Base-by-base conservation (phyloP, 2,888 invertebrate species). In the Microplitis deprimator region DNA sequence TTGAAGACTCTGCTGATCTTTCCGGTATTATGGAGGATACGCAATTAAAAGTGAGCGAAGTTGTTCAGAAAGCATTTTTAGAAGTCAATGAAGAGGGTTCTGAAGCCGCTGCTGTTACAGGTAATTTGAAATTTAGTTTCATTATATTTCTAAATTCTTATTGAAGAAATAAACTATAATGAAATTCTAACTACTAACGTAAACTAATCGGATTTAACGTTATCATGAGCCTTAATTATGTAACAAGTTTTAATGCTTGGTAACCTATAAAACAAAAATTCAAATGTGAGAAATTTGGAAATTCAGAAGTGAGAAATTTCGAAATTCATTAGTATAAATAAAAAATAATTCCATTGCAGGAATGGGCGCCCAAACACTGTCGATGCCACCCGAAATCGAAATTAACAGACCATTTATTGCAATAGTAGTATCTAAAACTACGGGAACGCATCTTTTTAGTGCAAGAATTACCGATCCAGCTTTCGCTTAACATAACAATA, bases 31-130 rank as follows among this genome's bases (percentile, higher is more conserved):
- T 8, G 8, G 50, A 50, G 50, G 5, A 10, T 50, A 1, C 3
- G 8, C 2, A 50, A 13, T 50, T 97, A 20, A 90, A 85, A 76
- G 94, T 97, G 2, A 93, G 93, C 67, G 93, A 95, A 86, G 94
- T 94, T 1, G 88, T 96, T 0, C 97, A 97, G 86, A 97, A 97
- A 87, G 95, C 96, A 0, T 95, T 94, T 85, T 94, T 97, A 83
- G 95, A 96, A 85, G 95, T 97, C 0, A 95, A 96, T 88, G 97
- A 97, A 87, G 95, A 96, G 85, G 97, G 97, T 0, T 95, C 95
- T 1, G 96, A 96, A 86, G 95, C 96, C 0, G 94, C 96, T 61
- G 95, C 96, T 3, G 96, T 95, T 17, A 96, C 96, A 75, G 95
- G 96, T 95, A 90, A 50, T 10, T 13, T 10, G 8, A 92, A 92